These are phyloP conservation scores for Bagarius yarrelli DNA, from an alignment of 2,113 vertebrate species.

Conservation along the genomic window DNA sequence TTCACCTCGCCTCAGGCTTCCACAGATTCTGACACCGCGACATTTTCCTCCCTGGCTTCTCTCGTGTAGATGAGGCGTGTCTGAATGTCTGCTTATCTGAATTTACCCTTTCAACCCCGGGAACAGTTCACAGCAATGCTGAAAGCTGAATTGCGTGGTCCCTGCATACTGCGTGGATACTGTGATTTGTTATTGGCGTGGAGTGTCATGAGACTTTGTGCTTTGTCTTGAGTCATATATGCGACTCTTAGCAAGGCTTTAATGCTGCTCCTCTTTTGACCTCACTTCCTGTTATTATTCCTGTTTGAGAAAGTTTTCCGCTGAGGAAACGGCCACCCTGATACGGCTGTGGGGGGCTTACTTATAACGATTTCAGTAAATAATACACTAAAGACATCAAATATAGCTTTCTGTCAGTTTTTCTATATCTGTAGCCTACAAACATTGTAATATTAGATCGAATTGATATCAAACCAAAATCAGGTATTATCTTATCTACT, in stretches of 20 bases:
- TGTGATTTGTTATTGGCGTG: neutral
- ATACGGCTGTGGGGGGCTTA: neutral
- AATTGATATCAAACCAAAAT: neutral
- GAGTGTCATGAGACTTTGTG: neutral
- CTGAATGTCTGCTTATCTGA: conserved; percentile 23
- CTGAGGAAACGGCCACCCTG: conserved; percentile 14
- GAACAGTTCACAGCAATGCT: conserved; percentile 42
- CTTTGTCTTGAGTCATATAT: neutral
- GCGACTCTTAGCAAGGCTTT: conserved; percentile 12
- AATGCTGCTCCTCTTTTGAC: conserved; percentile 39
- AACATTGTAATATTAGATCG: neutral
- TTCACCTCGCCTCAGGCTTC: conserved; percentile 44
- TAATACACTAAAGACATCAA: neutral
- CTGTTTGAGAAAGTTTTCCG: conserved; percentile 40
- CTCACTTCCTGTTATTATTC: conserved; percentile 54
- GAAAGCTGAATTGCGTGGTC: neutral
- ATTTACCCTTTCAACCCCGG: conserved; percentile 38
- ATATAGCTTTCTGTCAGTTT: neutral
- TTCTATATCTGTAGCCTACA: neutral
- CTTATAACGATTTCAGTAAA: neutral
- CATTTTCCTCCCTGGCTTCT: conserved; percentile 55
- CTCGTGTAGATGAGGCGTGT: conserved; percentile 25
- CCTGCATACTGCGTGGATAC: neutral
- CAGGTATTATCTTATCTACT: neutral
- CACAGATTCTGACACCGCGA: conserved; percentile 63